Conservation (phyloP, 2,888 invertebrate species). For the Oithona nana region DNA sequence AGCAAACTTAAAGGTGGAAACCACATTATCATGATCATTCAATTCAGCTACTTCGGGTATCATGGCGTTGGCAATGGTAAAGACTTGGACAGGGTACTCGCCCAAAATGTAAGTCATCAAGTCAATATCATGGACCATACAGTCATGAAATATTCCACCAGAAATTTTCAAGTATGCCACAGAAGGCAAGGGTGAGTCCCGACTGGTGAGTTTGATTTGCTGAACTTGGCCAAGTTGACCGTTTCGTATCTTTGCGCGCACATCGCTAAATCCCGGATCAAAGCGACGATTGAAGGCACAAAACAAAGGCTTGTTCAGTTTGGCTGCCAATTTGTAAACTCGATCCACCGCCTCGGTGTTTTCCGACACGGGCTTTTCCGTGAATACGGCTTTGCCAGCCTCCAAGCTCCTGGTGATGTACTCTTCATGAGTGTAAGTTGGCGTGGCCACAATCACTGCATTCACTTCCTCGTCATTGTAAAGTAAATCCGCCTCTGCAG, state of each 20-base stretch:
- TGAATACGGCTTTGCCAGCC: conserved; percentile 42
- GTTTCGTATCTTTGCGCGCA: conserved; percentile 34
- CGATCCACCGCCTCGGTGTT: conserved; percentile 34
- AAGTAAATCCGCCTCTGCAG: conserved; percentile 30
- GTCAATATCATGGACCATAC: conserved; percentile 48
- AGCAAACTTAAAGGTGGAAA: conserved; percentile 32
- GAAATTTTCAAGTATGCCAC: conserved; percentile 38
- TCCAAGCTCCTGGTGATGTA: conserved; percentile 36
- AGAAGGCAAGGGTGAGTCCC: conserved; percentile 44
- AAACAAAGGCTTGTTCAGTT: conserved; percentile 36
- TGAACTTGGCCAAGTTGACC: conserved; percentile 44
- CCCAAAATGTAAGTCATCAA: conserved; percentile 43
- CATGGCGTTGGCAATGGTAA: conserved; percentile 35
- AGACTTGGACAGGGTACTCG: conserved; percentile 40
- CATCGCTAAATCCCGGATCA: conserved; percentile 38
- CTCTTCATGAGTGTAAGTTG: conserved; percentile 39
- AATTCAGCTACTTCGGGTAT: conserved; percentile 40
- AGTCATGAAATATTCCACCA: conserved; percentile 49
- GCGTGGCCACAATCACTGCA: conserved; percentile 38
- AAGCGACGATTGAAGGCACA: conserved; percentile 47
- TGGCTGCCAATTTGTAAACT: conserved; percentile 39
- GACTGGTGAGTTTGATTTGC: conserved; percentile 40
- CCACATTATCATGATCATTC: conserved; percentile 43
- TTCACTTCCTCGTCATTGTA: conserved; percentile 36
- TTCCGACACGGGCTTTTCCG: conserved; percentile 47